These are phyloP conservation scores for Himalopsyche anomala DNA, from an alignment of 2,888 invertebrate species.

Conservation along the genomic window DNA sequence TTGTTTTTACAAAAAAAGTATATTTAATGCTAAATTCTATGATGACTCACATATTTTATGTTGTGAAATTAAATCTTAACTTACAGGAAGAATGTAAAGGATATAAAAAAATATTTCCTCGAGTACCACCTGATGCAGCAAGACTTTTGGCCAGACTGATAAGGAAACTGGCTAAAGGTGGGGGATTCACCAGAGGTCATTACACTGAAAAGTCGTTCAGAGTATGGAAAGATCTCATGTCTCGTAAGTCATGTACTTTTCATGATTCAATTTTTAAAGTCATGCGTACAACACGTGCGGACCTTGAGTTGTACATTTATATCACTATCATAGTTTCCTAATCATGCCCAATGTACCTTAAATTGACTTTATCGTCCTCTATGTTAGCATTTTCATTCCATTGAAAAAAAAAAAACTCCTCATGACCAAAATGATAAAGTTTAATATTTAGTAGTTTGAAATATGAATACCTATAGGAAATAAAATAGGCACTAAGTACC, in stretches of 20 bases:
- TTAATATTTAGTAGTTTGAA: background rate
- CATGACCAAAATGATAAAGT: background rate
- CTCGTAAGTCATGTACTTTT: constrained; percentile 80
- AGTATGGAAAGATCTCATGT: constrained; percentile 92
- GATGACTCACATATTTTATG: no score
- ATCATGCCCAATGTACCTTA: no score
- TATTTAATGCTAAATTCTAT: no score
- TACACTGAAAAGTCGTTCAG: constrained; percentile 83
- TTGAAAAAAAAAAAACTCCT: background rate
- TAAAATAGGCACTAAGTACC: no score
- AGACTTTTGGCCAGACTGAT: constrained; percentile 87
- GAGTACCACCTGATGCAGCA: constrained; percentile 88
- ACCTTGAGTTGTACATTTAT: no score
- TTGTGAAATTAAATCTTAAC: background rate
- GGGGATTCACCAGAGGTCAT: constrained; percentile 82
- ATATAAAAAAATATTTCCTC: constrained; percentile 83
- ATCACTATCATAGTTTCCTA: no score
- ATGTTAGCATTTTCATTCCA: no score
- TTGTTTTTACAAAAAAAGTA: no score
- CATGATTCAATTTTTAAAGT: no score
- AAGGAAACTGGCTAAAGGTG: constrained; percentile 80
- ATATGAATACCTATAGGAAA: background rate
- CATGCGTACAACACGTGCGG: no score
- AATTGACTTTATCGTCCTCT: no score
- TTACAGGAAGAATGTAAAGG: constrained; percentile 85